Evolutionary conservation across 2,797 vertebrate species (phyloP), one percentile per base, ranked within the genome.

Genomic region (Galaxias olidus): DNA sequence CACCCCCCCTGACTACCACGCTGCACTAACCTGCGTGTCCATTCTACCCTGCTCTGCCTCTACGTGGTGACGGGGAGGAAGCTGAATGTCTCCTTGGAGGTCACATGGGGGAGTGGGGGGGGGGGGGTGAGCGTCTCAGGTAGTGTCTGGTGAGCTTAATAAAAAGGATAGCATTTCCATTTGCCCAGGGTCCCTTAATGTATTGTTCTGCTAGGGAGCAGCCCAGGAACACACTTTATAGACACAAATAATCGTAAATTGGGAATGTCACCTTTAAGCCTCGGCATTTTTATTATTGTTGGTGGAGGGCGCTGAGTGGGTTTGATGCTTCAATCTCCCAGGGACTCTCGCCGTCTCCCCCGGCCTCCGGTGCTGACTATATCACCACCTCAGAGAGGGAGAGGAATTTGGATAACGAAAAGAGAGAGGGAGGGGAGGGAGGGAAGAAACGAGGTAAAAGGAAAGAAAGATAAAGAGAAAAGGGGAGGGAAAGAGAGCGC

Each of bases 241-340:
- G 96, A 96, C 96, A 97, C 95, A 97, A 98, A 98, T 97, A 98
- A 97, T 96, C 95, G 93, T 98, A 98, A 97, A 98, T 98, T 97
- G 93, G 93, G 94, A 96, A 97, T 98, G 96, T 98, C 96, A 98
- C 96, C 95, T 97, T 98, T 96, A 96, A 95, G 95, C 95, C 93
- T 79, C 91, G 94, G 93, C 95, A 93, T 96, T 98, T 98, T 98
- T 98, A 97, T 98, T 98, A 96, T 96, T 95, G 95, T 96, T 96
- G 96, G 95, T 93, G 92, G 92, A 93, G 30, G 94, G 92, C 94
- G 94, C 93, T 94, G 94, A 97, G 93, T 94, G 95, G 93, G 93
- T 94, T 93, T 95, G 95, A 96, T 96, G 95, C 92, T 94, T 95
- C 94, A 94, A 95, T 95, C 96, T 96, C 95, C 79, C 83, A 90